Conservation (phyloP, 1,140 invertebrate genomes). For the Chymomyza costata region DNA sequence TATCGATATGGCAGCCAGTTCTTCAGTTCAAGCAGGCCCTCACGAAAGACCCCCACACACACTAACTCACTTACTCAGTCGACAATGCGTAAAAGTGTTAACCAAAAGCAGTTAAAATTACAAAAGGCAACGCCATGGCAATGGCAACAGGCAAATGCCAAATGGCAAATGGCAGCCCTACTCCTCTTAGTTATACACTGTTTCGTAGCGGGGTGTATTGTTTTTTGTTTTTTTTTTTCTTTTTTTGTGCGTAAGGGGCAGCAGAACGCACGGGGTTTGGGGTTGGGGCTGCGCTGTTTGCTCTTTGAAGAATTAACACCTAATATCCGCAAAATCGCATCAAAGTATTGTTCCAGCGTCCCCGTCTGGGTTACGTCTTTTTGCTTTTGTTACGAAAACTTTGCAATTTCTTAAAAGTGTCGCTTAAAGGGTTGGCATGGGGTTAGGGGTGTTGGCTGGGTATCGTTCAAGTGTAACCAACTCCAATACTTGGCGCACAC, state of each 20-base stretch:
- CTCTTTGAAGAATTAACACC: conserved; percentile 71
- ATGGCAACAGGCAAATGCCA: conserved; percentile 32
- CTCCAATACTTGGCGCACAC: too few species aligned
- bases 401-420: conserved; percentile 72
- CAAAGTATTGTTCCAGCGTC: conserved; percentile 61
- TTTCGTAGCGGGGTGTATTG: not conserved
- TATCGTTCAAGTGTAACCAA: too few species aligned
- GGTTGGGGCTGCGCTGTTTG: conserved; percentile 16
- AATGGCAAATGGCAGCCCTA: not conserved
- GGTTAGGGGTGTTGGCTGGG: too few species aligned
- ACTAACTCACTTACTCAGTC: conserved; percentile 29
- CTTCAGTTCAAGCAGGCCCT: conserved; percentile 1
- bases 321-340: conserved; percentile 73
- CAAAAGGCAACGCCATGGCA: conserved; percentile 65
- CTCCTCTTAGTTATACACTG: too few species aligned
- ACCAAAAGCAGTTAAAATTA: conserved; percentile 72
- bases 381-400: conserved; percentile 61
- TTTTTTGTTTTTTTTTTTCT: not conserved
- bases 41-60: conserved; percentile 8
- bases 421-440: conserved; percentile 11
- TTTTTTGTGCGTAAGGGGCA: not conserved
- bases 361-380: not conserved
- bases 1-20: conserved; percentile 46
- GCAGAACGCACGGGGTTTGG: not conserved
- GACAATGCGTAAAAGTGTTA: conserved; percentile 72